Evolutionary conservation across 2,888 invertebrate genomes (phyloP), one percentile per base, ranked within the genome.

Genomic region (Andrena marginata): DNA sequence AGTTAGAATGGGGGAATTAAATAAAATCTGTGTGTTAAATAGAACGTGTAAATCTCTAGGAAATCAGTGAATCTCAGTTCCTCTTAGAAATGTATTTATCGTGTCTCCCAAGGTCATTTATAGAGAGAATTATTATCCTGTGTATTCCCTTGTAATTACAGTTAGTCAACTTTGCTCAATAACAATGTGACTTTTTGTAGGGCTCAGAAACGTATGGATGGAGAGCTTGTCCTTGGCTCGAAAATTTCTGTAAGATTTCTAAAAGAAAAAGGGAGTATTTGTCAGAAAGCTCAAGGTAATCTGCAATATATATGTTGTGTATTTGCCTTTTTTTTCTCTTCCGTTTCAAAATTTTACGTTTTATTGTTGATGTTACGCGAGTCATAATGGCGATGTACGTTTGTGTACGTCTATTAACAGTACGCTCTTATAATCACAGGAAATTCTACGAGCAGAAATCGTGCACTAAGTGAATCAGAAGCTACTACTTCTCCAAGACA

Each of bases 131-230:
- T 78, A 75, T 77, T 71, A 73, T 71, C 70, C 62, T 80, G 59
- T 84, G 70, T 80, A 69, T 71, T 69, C 31, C 10, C 64, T 74
- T 77, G 67, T 77, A 81, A 69, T 81, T 78, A 76, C 76, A 63
- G 68, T 71, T 73, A 79, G 67, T 42, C 23, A 56, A 13, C 73
- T 86, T 42, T 72, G 69, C 35, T 75, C 68, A 74, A 87, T 88
- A 84, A 87, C 89, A 85, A 91, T 92, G 87, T 80, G 90, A 92
- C 85, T 81, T 90, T 80, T 86, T 90, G 7, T 92, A 97, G 98
- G 94, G 98, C 97, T 85, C 95, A 97, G 92, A 97, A 97, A 93
- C 96, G 98, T 92, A 97, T 98, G 96, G 97, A 97, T 91, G 97
- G 97, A 80, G 97, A 97, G 93, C 96, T 97, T 94, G 97, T 98